A percentile compares a stretch with the other conserved stretches of the same genome.
Evolutionary conservation across 1,140 invertebrate species (phyloP).

Genomic region (Conus betulinus): DNA sequence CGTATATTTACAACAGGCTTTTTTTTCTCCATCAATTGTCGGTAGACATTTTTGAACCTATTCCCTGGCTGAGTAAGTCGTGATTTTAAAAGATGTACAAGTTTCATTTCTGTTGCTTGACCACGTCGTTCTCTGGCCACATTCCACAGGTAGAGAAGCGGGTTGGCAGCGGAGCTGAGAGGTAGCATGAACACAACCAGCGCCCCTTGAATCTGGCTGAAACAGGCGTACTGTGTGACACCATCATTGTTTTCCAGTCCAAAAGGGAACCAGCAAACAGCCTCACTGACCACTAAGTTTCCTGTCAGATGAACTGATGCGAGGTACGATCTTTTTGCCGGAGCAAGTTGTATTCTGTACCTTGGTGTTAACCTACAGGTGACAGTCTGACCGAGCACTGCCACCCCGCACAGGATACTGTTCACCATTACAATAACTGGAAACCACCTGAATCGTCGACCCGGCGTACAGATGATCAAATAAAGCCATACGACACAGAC

Average conservation of each 20-base stretch:
- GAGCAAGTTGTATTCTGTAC: slow-evolving; percentile 14
- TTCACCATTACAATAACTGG: slow-evolving; percentile 51
- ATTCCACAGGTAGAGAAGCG: not conserved
- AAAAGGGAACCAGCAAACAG: slow-evolving; percentile 55
- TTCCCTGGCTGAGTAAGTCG: not conserved
- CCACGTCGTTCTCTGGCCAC: not conserved
- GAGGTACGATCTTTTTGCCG: slow-evolving; percentile 18
- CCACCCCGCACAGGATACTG: slow-evolving; percentile 43
- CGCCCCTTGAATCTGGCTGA: not conserved
- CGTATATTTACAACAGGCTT: too few species aligned
- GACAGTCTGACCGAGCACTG: slow-evolving; percentile 51
- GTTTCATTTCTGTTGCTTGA: not conserved
- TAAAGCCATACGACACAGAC: slow-evolving; percentile 54
- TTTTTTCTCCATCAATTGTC: not conserved
- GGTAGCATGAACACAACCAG: slow-evolving; percentile 5
- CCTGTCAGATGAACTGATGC: slow-evolving; percentile 42
- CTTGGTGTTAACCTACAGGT: slow-evolving; percentile 32
- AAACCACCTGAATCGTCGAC: slow-evolving; percentile 48
- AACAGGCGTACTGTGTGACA: not conserved
- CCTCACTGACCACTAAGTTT: slow-evolving; percentile 42
- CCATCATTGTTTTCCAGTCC: slow-evolving; percentile 43
- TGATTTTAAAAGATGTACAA: not conserved
- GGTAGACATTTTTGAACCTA: not conserved
- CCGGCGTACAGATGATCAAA: slow-evolving; percentile 22
- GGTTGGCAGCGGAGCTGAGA: slow-evolving; percentile 4